Evolutionary conservation across 2,113 vertebrate genomes (phyloP), one percentile per base, ranked within the genome.

Genomic region (Gadus chalcogrammus): DNA sequence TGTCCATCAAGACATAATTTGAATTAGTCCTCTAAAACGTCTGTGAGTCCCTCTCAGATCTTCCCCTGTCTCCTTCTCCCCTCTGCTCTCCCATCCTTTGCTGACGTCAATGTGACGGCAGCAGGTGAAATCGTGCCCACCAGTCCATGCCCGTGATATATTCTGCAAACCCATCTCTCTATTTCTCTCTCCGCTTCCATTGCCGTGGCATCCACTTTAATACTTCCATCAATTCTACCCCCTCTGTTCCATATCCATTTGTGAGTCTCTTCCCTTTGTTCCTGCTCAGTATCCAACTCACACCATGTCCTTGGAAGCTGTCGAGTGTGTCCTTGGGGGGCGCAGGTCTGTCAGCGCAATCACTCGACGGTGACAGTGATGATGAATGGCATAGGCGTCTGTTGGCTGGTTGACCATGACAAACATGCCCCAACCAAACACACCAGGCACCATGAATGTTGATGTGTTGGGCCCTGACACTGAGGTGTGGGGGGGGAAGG

Each of bases 41-140:
- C 73, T 38, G 1, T 28, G 70, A 60, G 38, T 74, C 68, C 61
- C 68, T 58, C 24, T 4, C 53, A 42, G 16, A 35, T 55, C 17
- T 24, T 59, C 35, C 60, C 62, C 73, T 31, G 65, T 68, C 72
- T 18, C 48, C 69, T 53, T 53, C 55, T 74, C 74, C 65, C 61
- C 38, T 61, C 53, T 66, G 15, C 17, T 79, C 72, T 53, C 31
- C 78, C 79, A 75, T 78, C 76, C 66, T 78, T 69, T 77, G 73
- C 1, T 86, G 85, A 87, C 71, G 79, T 88, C 83, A 87, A 84
- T 83, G 68, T 70, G 62, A 75, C 85, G 69, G 76, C 67, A 74
- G 56, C 5, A 53, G 55, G 70, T 76, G 76, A 65, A 77, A 31
- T 15, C 6, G 16, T 76, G 83, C 80, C 82, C 71, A 61, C 42